Evolutionary conservation across 2,797 vertebrate species (phyloP).

Genomic region (Crypturellus tataupa): DNA sequence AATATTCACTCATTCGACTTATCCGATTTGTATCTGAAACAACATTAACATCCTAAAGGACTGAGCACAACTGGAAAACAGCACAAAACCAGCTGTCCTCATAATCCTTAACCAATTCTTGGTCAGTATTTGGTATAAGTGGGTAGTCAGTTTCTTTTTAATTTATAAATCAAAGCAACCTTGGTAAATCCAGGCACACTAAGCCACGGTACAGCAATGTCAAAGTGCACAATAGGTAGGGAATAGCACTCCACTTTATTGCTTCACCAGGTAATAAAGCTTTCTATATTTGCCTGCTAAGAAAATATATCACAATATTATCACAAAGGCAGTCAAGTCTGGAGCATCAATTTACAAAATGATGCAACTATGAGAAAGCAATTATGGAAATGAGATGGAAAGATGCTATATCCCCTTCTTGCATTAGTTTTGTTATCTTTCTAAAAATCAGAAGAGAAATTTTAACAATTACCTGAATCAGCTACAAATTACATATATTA

Average conservation of each 20-base stretch:
- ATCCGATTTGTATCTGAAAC: not conserved
- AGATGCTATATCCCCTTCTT: not conserved
- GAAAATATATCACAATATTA: not conserved
- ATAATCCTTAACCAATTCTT: not conserved
- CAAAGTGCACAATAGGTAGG: fast-evolving
- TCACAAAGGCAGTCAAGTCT: not conserved
- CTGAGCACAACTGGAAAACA: not conserved
- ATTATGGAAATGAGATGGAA: not conserved
- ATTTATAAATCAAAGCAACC: not conserved
- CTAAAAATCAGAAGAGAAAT: not conserved
- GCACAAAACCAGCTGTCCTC: not conserved
- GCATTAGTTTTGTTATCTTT: not conserved
- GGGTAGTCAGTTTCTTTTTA: not conserved
- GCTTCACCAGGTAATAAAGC: not conserved
- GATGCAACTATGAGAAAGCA: not conserved
- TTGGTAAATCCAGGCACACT: not conserved
- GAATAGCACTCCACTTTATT: not conserved
- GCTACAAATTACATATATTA: not conserved
- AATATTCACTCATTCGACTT: not conserved
- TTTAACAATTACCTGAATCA: not conserved
- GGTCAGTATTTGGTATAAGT: not conserved
- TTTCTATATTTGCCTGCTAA: not conserved
- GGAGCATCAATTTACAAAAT: not conserved
- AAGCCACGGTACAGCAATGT: not conserved
- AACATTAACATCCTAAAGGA: not conserved